Base-by-base conservation (phyloP, 2,797 vertebrate genomes). In the Urophycis tenuis region DNA sequence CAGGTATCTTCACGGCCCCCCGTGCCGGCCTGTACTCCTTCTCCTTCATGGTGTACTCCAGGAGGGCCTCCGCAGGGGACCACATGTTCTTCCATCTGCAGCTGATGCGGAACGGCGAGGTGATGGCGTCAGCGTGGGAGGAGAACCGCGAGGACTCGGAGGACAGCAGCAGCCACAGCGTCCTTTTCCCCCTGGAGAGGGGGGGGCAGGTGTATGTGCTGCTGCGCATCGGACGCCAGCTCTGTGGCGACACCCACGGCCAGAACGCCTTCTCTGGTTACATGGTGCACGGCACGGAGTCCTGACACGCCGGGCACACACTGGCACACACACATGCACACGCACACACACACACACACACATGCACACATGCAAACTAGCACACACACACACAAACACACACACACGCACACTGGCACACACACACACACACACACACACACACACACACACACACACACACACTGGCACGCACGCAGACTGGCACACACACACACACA, bases 71-170 rank as follows among this genome's bases (percentile, higher is more conserved):
- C 29, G 67, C 25, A 14, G 0, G 0, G 36, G 17, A 77, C 29
- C 78, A 80, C 74, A 73, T 88, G 79, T 88, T 82, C 83, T 83
- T 87, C 83, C 79, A 81, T 78, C 79, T 85, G 76, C 84, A 81
- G 11, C 85, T 90, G 75, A 83, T 88, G 84, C 84, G 64, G 78
- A 86, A 89, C 3, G 78, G 79, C 1, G 19, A 80, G 64, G 73
- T 74, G 36, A 49, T 86, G 72, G 80, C 81, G 4, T 83, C 82
- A 3, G 71, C 49, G 6, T 85, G 88, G 88, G 89, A 89, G 75
- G 87, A 90, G 77, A 91, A 90, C 81, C 73, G 80, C 30, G 84
- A 89, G 69, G 89, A 91, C 78, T 32, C 69, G 1, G 85, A 87
- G 41, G 89, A 91, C 88, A 90, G 87, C 76, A 81, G 76, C 78